These are phyloP conservation scores for Avahi laniger DNA, from an alignment of 2,797 vertebrate genomes.

Conservation along the genomic window DNA sequence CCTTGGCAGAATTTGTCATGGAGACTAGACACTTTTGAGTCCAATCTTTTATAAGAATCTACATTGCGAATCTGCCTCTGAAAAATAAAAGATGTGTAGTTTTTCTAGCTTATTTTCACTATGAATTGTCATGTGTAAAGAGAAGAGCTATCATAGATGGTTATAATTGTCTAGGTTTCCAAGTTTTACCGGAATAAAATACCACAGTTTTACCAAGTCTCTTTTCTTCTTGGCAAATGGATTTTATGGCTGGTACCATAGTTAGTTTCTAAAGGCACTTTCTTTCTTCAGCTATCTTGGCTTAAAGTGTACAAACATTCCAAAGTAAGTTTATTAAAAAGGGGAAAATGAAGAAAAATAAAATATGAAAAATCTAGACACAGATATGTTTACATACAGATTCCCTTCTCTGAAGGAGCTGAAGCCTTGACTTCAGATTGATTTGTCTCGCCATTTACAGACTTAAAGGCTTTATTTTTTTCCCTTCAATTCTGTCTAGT, in stretches of 20 bases:
- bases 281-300: not conserved
- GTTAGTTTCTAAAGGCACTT: not conserved
- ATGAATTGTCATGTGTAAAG: not conserved
- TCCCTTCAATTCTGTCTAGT: not conserved
- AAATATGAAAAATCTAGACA: not conserved
- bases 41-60: not conserved
- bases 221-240: not conserved
- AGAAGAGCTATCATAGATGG: not conserved
- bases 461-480: not conserved
- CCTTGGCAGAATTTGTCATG: not conserved
- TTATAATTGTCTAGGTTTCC: not conserved
- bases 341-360: slow-evolving; percentile 41
- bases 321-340: slow-evolving; percentile 24
- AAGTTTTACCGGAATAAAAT: not conserved
- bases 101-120: not conserved
- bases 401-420: not conserved
- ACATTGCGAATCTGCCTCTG: not conserved
- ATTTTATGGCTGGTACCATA: not conserved
- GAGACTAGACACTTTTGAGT: not conserved
- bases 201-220: not conserved
- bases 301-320: slow-evolving; percentile 8
- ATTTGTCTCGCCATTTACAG: not conserved
- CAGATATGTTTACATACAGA: not conserved
- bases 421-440: not conserved
- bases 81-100: not conserved